phyloP scores from a whole-genome alignment of 2,113 vertebrate genomes.

The Mionectes macconnelli region DNA sequence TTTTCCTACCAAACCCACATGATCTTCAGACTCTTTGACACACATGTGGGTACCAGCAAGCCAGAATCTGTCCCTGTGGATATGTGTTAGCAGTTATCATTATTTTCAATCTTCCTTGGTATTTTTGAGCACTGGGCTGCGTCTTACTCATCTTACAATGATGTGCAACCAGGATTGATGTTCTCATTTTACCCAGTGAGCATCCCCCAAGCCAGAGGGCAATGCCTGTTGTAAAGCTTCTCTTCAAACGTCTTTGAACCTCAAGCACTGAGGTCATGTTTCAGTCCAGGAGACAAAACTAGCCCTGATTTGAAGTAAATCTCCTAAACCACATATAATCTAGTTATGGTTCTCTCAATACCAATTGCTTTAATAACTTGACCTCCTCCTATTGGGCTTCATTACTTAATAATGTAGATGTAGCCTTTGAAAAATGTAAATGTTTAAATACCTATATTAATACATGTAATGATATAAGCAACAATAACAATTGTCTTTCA shows the following conservation, averaged over 20 bases:
- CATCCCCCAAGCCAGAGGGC: not conserved
- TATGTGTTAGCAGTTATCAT: not conserved
- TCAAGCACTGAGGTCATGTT: fast-evolving
- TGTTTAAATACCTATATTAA: not conserved
- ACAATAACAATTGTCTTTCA: not conserved
- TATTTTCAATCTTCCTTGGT: not conserved
- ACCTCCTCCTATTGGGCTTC: not conserved
- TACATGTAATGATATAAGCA: not conserved
- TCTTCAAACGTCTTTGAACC: not conserved
- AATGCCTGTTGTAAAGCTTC: not conserved
- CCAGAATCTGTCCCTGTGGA: not conserved
- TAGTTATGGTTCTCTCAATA: not conserved
- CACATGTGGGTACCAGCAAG: not conserved
- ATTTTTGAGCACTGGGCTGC: not conserved
- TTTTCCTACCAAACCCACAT: not conserved
- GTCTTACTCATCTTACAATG: not conserved
- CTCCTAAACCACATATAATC: not conserved
- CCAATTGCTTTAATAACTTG: not conserved
- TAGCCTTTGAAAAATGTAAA: not conserved
- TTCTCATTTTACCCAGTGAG: not conserved
- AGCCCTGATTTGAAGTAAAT: not conserved
- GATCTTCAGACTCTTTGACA: not conserved
- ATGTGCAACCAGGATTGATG: not conserved
- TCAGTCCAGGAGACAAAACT: not conserved
- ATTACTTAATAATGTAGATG: not conserved